phyloP scores from a whole-genome alignment of 2,888 invertebrate species.

The Gasteruption jaculator region DNA sequence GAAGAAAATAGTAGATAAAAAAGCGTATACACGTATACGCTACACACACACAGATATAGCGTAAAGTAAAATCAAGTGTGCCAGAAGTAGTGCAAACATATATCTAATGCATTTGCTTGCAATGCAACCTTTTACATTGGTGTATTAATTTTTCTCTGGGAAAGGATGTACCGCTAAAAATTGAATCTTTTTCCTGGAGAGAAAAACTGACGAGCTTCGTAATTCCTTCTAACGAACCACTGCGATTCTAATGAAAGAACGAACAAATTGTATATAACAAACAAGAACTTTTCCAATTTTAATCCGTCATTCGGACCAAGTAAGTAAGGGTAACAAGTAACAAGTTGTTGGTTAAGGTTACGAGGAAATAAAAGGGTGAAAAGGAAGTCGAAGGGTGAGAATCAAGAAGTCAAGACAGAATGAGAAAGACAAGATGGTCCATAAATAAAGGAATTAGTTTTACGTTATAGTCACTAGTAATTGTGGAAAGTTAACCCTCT shows the following conservation, averaged over 20 bases:
- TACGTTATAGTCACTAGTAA: slow-evolving; percentile 40
- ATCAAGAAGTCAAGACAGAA: slow-evolving; percentile 22
- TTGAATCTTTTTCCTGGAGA: too few relatives aligned
- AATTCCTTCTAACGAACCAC: slow-evolving; percentile 35
- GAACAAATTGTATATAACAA: too few relatives aligned
- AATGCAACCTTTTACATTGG: too few relatives aligned
- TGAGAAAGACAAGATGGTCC: slow-evolving; percentile 28
- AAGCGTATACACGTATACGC: too few relatives aligned
- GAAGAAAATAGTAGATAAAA: slow-evolving; percentile 25
- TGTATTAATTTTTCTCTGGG: too few relatives aligned
- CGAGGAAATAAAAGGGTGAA: slow-evolving; percentile 30
- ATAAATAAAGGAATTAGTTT: slow-evolving; percentile 43
- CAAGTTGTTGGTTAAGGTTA: slow-evolving; percentile 31
- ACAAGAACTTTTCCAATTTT: slow-evolving; percentile 40
- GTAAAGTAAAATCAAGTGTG: too few relatives aligned
- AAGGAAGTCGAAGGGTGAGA: slow-evolving; percentile 11
- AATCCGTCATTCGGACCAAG: slow-evolving; percentile 36
- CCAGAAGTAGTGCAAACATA: too few relatives aligned
- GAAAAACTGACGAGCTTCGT: too few relatives aligned
- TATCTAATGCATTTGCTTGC: too few relatives aligned
- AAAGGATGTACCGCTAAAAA: too few relatives aligned
- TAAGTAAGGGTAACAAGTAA: slow-evolving; percentile 31
- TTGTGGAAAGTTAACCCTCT: slow-evolving; percentile 36
- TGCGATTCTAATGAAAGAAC: too few relatives aligned
- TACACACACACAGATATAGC: too few relatives aligned